phyloP scores from a whole-genome alignment of 1,140 invertebrate genomes.

The Cotesia glomerata region DNA sequence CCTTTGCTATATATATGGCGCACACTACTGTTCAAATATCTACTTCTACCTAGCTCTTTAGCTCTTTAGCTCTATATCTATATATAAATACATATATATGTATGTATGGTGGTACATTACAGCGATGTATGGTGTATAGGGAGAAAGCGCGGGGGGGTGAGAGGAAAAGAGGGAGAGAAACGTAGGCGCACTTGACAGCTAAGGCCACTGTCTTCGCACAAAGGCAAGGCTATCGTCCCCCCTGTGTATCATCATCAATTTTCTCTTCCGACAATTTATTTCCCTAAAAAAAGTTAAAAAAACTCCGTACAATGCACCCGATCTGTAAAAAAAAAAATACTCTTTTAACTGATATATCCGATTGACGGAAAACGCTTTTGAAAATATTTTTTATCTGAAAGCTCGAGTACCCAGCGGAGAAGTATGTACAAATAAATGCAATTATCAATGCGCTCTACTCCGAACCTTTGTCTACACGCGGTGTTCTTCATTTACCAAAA shows the following conservation, averaged over 20 bases:
- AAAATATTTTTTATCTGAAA: no score
- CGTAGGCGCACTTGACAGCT: conserved; percentile 51
- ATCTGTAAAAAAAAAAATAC: no score
- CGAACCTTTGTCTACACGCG: no score
- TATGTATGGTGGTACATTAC: not conserved
- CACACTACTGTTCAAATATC: not conserved
- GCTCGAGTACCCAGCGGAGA: no score
- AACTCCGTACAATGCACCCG: not conserved
- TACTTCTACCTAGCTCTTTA: not conserved
- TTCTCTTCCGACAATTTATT: not conserved
- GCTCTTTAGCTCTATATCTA: not conserved
- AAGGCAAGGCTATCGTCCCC: conserved; percentile 38
- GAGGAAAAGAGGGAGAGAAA: conserved; percentile 1
- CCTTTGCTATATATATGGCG: not conserved
- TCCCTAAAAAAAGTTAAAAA: conserved; percentile 2
- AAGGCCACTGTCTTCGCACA: conserved; percentile 50
- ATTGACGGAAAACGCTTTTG: no score
- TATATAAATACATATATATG: not conserved
- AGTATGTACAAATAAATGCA: no score
- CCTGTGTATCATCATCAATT: conserved; percentile 12
- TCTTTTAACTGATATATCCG: no score
- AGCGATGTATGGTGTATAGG: not conserved
- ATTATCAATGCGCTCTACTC: no score
- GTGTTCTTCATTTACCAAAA: no score
- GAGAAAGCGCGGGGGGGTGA: not conserved